Percentiles rank a stretch among this genome's conserved stretches.
Conservation (phyloP, 2,888 invertebrate genomes). For the Heteromyza rotundicornis region DNA sequence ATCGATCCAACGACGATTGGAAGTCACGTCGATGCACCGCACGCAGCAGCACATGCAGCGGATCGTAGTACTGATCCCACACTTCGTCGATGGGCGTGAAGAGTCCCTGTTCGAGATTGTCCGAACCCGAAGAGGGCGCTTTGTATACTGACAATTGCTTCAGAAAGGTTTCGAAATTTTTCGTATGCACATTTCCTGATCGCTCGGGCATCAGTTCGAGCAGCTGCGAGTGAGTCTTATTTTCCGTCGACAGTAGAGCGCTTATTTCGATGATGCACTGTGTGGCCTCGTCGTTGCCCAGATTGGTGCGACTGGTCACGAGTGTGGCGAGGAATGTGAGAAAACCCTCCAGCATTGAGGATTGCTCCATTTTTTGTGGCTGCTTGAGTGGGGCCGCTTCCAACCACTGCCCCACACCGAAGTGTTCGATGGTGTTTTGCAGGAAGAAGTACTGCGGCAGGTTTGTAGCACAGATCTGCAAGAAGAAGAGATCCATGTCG, state of each 20-base stretch:
- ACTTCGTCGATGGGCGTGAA: slow-evolving; percentile 83
- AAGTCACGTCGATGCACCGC: slow-evolving; percentile 93
- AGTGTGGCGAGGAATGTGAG: slow-evolving; percentile 89
- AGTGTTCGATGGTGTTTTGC: slow-evolving; percentile 88
- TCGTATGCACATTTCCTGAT: slow-evolving; percentile 88
- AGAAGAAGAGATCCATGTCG: slow-evolving; percentile 93
- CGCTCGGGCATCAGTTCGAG: slow-evolving; percentile 96
- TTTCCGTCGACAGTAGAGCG: slow-evolving; percentile 88
- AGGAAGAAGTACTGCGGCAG: slow-evolving; percentile 85
- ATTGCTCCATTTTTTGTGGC: slow-evolving; percentile 80
- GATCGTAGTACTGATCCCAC: slow-evolving; percentile 95
- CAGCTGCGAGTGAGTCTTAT: slow-evolving; percentile 94
- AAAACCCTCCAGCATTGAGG: slow-evolving; percentile 92
- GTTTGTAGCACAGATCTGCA: slow-evolving; percentile 91
- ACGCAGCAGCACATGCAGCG: slow-evolving; percentile 87
- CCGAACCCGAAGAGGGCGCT: slow-evolving; percentile 74
- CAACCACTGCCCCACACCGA: slow-evolving; percentile 86
- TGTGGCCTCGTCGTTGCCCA: slow-evolving; percentile 70
- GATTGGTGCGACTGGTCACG: slow-evolving; percentile 85
- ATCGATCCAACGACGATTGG: slow-evolving; percentile 93
- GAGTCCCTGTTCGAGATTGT: slow-evolving; percentile 88
- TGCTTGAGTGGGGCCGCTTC: slow-evolving; percentile 75
- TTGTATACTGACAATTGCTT: slow-evolving; percentile 85
- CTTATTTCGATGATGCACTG: slow-evolving; percentile 89
- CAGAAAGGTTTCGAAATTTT: slow-evolving; percentile 86